phyloP scores from a whole-genome alignment of 2,888 invertebrate species.

The Ceramica pisi region DNA sequence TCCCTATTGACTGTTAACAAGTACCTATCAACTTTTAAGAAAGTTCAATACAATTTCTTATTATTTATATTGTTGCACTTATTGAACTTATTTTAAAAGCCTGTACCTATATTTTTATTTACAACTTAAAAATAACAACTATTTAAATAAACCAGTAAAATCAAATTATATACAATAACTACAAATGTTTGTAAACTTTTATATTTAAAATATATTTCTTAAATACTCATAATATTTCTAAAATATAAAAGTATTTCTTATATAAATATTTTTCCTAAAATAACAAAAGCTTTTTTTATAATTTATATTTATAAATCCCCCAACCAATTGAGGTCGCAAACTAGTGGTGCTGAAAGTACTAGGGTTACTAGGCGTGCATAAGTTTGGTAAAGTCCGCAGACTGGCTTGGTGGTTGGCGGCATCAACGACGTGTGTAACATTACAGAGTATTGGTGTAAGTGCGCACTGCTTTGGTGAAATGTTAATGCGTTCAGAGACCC shows the following conservation, averaged over 20 bases:
- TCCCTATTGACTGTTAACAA: neutral
- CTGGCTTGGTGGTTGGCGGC: slow-evolving; percentile 89
- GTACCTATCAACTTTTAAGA: neutral
- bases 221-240: neutral
- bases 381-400: slow-evolving; percentile 89
- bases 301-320: slow-evolving; percentile 2
- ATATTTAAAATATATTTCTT: too few species aligned
- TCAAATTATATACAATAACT: too few species aligned
- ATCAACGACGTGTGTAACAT: slow-evolving; percentile 87
- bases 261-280: neutral
- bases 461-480: slow-evolving; percentile 91
- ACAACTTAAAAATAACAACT: too few species aligned
- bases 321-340: slow-evolving; percentile 79
- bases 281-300: neutral
- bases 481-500: slow-evolving; percentile 88
- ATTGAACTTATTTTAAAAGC: neutral
- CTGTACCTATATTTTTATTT: too few species aligned
- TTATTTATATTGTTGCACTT: neutral
- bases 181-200: too few species aligned
- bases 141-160: too few species aligned
- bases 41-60: neutral
- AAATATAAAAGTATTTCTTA: neutral
- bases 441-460: slow-evolving; percentile 87
- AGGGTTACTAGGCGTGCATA: slow-evolving; percentile 88
- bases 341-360: slow-evolving; percentile 80